Base-by-base conservation (phyloP, 1,140 invertebrate species). In the Cydia strobilella region DNA sequence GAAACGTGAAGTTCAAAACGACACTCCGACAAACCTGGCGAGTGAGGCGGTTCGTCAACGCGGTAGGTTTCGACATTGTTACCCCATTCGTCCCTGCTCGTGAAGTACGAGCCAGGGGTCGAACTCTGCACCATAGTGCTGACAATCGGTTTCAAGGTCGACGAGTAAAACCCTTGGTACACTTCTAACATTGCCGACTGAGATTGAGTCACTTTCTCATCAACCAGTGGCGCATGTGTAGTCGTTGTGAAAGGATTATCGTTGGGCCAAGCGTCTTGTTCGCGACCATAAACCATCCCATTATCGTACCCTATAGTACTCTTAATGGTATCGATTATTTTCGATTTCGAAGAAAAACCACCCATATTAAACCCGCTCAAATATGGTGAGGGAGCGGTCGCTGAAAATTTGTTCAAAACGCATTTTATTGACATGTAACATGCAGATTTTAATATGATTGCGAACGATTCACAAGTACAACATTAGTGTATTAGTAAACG, bases 131-230 rank as follows among this genome's bases (percentile, higher is more conserved):
- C 84, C 74, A 86, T 77, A 78, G 90, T 88, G 75, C 83, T 88
- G 79, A 91, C 79, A 73, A 93, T 87, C 12, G 92, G 89, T 90
- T 89, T 92, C 79, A 94, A 82, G 74, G 93, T 93, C 62, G 92
- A 88, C 48, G 91, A 83, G 78, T 87, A 92, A 39, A 93, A 83
- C 90, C 90, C 93, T 81, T 93, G 89, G 81, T 90, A 90, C 73
- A 94, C 93, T 81, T 94, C 93, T 85, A 93, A 93, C 87, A 93
- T 92, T 76, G 91, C 91, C 74, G 94, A 94, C 75, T 90, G 90
- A 59, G 89, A 86, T 79, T 85, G 87, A 51, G 91, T 90, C 76
- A 85, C 87, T 89, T 92, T 89, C 69, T 93, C 87, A 25, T 89
- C 89, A 10, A 90, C 90, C 63, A 92, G 77, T 74, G 92, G 87